Conservation (phyloP, 2,797 vertebrate genomes). For the Nyctibius grandis region DNA sequence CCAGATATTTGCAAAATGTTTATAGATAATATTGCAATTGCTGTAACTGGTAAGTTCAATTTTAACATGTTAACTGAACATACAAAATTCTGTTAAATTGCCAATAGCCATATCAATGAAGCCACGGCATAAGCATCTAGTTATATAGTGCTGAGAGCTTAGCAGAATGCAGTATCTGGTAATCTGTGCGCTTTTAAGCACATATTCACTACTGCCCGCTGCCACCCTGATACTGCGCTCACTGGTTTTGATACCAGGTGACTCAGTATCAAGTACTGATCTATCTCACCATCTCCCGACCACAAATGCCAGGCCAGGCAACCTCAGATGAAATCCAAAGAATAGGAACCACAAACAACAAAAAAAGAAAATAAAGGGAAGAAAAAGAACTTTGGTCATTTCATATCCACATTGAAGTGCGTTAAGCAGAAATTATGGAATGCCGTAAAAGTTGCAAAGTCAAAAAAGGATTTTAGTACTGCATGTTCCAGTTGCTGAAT, state of each 20-base stretch:
- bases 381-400: conserved; percentile 77
- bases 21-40: neutral
- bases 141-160: neutral
- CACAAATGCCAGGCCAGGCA: conserved; percentile 82
- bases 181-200: conserved; percentile 68
- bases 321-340: conserved; percentile 86
- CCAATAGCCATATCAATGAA: conserved; percentile 20
- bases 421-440: conserved; percentile 87
- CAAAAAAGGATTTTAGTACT: conserved; percentile 87
- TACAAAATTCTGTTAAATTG: neutral
- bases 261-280: conserved; percentile 81
- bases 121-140: neutral
- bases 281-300: conserved; percentile 79
- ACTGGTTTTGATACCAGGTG: conserved; percentile 60
- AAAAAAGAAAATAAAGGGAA: conserved; percentile 73
- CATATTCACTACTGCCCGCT: conserved; percentile 58
- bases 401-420: conserved; percentile 88
- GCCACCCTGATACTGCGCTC: conserved; percentile 70
- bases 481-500: conserved; percentile 93
- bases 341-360: conserved; percentile 77
- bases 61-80: conserved; percentile 7
- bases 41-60: neutral
- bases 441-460: conserved; percentile 82
- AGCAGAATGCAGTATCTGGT: conserved; percentile 74
- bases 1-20: conserved; percentile 75